phyloP scores from a whole-genome alignment of 1,140 invertebrate species.

The Solenopsis invicta region DNA sequence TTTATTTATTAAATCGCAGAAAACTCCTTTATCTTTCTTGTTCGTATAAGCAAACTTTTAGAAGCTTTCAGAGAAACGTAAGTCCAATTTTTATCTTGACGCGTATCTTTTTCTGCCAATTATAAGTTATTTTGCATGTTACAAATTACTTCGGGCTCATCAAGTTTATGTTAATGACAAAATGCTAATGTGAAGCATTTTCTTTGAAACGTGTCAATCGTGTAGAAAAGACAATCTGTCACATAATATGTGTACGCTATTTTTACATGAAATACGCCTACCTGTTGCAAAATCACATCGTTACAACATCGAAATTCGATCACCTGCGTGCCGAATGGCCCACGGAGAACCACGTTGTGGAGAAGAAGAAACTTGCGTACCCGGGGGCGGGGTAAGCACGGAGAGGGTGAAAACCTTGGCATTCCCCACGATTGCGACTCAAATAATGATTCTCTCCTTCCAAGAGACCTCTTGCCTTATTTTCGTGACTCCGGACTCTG shows the following conservation, averaged over 20 bases:
- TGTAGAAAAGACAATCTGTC: slow-evolving; percentile 52
- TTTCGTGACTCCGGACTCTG: slow-evolving; percentile 28
- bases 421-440: slow-evolving; percentile 66
- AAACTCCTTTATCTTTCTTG: neutral
- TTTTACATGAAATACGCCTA: slow-evolving; percentile 48
- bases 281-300: slow-evolving; percentile 65
- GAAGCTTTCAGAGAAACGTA: neutral
- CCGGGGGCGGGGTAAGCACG: neutral
- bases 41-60: neutral
- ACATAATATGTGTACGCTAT: slow-evolving; percentile 31
- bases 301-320: slow-evolving; percentile 71
- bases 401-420: slow-evolving; percentile 70
- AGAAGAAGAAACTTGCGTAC: slow-evolving; percentile 60
- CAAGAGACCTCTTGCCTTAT: slow-evolving; percentile 13
- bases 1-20: neutral
- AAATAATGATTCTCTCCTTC: slow-evolving; percentile 57
- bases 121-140: neutral
- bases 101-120: neutral
- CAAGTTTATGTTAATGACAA: neutral
- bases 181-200: slow-evolving; percentile 9
- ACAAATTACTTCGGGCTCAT: neutral
- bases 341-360: neutral
- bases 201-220: slow-evolving; percentile 29
- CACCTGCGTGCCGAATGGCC: slow-evolving; percentile 17
- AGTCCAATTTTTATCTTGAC: neutral